Conservation (phyloP, 2,797 vertebrate genomes). For the Babyrousa celebensis region DNA sequence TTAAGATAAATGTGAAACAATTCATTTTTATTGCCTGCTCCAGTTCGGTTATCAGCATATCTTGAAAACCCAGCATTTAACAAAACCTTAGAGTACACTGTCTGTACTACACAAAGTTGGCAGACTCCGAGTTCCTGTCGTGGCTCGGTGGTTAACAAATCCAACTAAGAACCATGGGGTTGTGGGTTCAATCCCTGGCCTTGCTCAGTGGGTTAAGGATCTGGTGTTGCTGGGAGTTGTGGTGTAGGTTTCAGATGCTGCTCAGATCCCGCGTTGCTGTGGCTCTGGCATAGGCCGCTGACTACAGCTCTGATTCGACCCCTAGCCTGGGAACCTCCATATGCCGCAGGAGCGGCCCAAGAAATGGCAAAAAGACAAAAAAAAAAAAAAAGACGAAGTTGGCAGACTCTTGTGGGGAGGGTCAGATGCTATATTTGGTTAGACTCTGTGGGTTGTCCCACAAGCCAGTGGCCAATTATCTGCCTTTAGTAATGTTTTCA, state of each 20-base stretch:
- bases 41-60: neutral
- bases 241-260: too few species aligned
- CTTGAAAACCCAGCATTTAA: neutral
- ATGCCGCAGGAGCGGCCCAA: too few species aligned
- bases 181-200: too few species aligned
- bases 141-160: too few species aligned
- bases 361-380: too few species aligned
- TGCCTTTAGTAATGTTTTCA: conserved; percentile 18
- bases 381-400: neutral
- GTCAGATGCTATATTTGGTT: neutral
- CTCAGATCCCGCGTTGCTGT: too few species aligned
- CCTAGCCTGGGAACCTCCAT: too few species aligned
- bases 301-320: too few species aligned
- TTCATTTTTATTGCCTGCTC: neutral
- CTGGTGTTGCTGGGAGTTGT: too few species aligned
- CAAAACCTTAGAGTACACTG: neutral
- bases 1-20: neutral
- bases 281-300: too few species aligned
- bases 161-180: too few species aligned
- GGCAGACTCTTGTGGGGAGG: neutral
- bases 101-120: neutral
- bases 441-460: conserved; percentile 22
- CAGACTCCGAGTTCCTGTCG: neutral
- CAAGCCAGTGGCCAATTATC: conserved; percentile 45
- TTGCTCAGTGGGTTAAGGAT: too few species aligned